These are phyloP conservation scores for Vanessa tameamea DNA, from an alignment of 1,140 invertebrate species.

Conservation along the genomic window DNA sequence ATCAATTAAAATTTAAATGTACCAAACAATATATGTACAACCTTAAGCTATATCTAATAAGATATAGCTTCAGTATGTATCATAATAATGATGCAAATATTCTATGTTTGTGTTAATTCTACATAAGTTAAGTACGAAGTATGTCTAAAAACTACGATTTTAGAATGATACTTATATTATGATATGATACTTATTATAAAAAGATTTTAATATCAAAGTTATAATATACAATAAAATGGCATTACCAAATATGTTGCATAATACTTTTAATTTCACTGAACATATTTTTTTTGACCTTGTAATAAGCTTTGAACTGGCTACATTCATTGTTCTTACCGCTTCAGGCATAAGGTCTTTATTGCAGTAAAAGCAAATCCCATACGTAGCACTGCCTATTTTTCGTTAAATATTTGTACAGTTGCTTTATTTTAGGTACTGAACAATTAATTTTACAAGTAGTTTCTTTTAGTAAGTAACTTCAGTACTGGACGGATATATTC, in stretches of 20 bases:
- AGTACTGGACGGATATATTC: slow-evolving; percentile 15
- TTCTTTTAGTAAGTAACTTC: slow-evolving; percentile 18
- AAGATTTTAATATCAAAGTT: not conserved
- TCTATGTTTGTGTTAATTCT: too few relatives aligned
- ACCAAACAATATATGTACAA: too few relatives aligned
- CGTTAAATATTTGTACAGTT: slow-evolving; percentile 26
- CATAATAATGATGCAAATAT: too few relatives aligned
- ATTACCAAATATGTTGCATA: slow-evolving; percentile 18
- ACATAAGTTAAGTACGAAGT: too few relatives aligned
- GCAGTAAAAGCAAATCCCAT: not conserved
- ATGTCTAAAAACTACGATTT: too few relatives aligned
- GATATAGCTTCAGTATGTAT: too few relatives aligned
- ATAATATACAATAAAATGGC: not conserved
- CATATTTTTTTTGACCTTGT: slow-evolving; percentile 20
- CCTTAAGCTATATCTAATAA: too few relatives aligned
- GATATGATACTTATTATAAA: too few relatives aligned
- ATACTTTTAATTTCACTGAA: slow-evolving; percentile 14
- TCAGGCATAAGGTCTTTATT: slow-evolving; percentile 8
- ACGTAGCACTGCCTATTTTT: not conserved
- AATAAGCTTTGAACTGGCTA: not conserved
- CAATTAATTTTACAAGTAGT: slow-evolving; percentile 16
- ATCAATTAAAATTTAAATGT: too few relatives aligned
- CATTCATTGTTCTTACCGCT: not conserved
- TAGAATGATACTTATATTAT: too few relatives aligned
- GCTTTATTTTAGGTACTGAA: not conserved